phyloP scores from a whole-genome alignment of 1,140 invertebrate genomes.

The Aphelinus atriplicis region DNA sequence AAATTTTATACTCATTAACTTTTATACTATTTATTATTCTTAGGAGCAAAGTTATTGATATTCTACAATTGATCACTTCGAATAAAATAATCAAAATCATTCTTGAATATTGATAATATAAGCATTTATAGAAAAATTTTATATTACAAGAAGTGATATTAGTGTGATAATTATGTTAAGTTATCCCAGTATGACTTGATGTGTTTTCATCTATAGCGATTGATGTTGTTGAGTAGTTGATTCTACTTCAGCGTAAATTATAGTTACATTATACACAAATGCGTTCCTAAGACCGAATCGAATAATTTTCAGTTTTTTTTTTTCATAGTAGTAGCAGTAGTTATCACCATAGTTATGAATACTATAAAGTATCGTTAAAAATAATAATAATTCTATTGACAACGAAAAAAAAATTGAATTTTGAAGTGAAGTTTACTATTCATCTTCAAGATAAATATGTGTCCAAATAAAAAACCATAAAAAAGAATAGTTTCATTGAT shows the following conservation, averaged over 20 bases:
- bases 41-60: no score
- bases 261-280: slow-evolving; percentile 12
- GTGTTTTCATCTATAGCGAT: slow-evolving; percentile 22
- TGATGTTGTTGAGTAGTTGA: slow-evolving; percentile 23
- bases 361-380: neutral
- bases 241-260: neutral
- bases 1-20: no score
- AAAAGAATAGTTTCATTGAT: no score
- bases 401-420: no score
- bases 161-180: slow-evolving; percentile 23
- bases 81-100: no score
- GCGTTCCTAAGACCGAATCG: slow-evolving; percentile 1
- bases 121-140: no score
- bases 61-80: no score
- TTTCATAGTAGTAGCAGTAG: slow-evolving; percentile 16
- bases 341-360: neutral
- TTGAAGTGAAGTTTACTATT: no score
- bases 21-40: no score
- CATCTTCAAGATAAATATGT: slow-evolving; percentile 9
- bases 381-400: neutral
- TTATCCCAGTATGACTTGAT: slow-evolving; percentile 13
- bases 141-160: slow-evolving; percentile 2
- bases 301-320: slow-evolving; percentile 17
- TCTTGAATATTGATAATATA: no score
- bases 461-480: neutral